Evolutionary conservation across 2,113 vertebrate genomes (phyloP), one percentile per base, ranked within the genome.

Genomic region (Asarcornis scutulata): DNA sequence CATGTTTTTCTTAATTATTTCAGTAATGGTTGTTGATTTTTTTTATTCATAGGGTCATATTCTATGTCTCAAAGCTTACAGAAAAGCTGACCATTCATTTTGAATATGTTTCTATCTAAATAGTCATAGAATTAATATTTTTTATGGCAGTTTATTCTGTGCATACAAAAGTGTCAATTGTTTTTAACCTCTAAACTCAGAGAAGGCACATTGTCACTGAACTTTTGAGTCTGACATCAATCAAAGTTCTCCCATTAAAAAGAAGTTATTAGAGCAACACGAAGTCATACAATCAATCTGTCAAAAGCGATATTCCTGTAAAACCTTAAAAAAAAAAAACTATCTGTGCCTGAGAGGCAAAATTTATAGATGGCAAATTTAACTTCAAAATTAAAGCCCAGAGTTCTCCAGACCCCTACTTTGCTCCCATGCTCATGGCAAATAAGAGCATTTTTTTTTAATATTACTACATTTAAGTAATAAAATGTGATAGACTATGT

Each of bases 111-210:
- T 15, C 48, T 38, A 55, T 52, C 31, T 53, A 55, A 91, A 53
- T 17, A 94, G 74, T 50, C 53, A 56, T 8, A 72, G 38, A 92
- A 96, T 86, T 64, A 89, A 53, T 89, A 68, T 73, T 93, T 94
- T 91, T 93, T 76, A 79, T 40, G 29, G 10, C 20, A 68, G 29
- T 91, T 92, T 67, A 48, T 86, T 82, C 69, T 73, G 58, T 87
- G 34, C 60, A 71, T 73, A 50, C 8, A 67, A 75, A 87, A 68
- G 21, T 68, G 58, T 66, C 71, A 84, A 94, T 92, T 91, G 92
- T 95, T 96, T 95, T 94, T 97, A 92, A 92, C 91, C 89, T 96
- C 77, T 93, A 72, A 84, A 89, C 66, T 83, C 81, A 91, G 79
- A 71, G 67, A 89, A 87, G 78, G 36, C 32, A 81, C 23, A 58